Conservation (phyloP, 2,888 invertebrate species). For the Sinhomidia bicolor region DNA sequence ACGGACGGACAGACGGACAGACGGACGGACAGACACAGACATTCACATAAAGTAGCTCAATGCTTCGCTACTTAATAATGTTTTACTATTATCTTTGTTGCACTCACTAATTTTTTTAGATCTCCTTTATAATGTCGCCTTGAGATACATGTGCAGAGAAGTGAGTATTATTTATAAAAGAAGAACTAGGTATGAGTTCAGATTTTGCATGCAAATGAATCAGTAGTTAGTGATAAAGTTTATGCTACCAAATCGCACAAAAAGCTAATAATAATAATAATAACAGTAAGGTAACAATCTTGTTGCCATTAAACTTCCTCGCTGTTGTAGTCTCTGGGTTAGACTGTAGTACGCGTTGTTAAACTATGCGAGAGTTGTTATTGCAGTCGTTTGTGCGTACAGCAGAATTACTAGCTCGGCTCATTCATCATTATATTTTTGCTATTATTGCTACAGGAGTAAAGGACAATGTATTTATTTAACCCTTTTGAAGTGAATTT, state of each 20-base stretch:
- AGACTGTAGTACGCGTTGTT: background rate
- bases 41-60: no score
- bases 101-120: conserved; percentile 69
- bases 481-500: background rate
- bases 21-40: no score
- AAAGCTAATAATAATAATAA: no score
- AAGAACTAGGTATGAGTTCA: conserved; percentile 43
- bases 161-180: conserved; percentile 13
- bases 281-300: conserved; percentile 18
- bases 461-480: background rate
- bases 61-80: no score
- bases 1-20: no score
- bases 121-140: conserved; percentile 55
- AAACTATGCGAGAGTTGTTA: background rate
- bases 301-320: conserved; percentile 69
- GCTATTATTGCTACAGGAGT: background rate
- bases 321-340: conserved; percentile 6
- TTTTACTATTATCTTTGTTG: conserved; percentile 46
- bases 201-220: conserved; percentile 7
- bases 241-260: conserved; percentile 33
- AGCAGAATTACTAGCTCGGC: background rate
- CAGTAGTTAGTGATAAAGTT: background rate
- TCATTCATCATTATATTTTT: background rate
- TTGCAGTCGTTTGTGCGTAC: conserved; percentile 7
- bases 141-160: conserved; percentile 56